Conservation (phyloP, 92 coral and sea anemone genomes). For the Palythoa grandiflora region DNA sequence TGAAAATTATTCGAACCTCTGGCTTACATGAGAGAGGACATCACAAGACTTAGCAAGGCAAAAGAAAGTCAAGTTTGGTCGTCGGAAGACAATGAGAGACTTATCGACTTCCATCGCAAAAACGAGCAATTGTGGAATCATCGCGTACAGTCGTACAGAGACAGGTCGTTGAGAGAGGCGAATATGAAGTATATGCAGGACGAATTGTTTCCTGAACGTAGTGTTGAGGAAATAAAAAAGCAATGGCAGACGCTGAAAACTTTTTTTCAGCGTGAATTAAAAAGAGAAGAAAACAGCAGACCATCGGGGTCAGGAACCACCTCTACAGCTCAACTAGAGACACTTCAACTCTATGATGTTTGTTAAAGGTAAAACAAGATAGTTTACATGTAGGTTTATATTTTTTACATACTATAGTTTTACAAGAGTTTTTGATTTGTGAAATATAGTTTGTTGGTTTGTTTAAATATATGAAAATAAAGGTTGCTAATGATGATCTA, state of each 20-base stretch:
- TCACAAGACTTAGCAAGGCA: constrained; percentile 20
- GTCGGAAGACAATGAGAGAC: constrained; percentile 41
- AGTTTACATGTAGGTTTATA: too few species aligned
- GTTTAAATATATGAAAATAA: too few species aligned
- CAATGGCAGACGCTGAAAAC: constrained; percentile 3
- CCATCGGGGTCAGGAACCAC: too few species aligned
- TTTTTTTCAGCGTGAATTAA: background rate
- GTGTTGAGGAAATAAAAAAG: background rate
- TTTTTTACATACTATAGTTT: too few species aligned
- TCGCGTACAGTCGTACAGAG: constrained; percentile 33
- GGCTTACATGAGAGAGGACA: constrained; percentile 52
- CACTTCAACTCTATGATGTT: too few species aligned
- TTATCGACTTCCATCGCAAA: constrained; percentile 43
- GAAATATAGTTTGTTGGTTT: too few species aligned
- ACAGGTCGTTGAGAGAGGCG: constrained; percentile 5
- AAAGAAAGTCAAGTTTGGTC: constrained; percentile 39
- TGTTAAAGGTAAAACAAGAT: too few species aligned
- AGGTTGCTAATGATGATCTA: too few species aligned
- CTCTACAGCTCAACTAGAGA: too few species aligned
- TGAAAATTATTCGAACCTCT: constrained; percentile 56
- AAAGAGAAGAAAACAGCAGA: constrained; percentile 13
- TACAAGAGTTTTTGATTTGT: too few species aligned
- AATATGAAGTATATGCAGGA: constrained; percentile 6
- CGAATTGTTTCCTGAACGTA: background rate
- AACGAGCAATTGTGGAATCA: constrained; percentile 43